Percentiles rank a stretch among this genome's conserved stretches.
Conservation (phyloP, 2,113 vertebrate genomes). For the Numenius arquata region DNA sequence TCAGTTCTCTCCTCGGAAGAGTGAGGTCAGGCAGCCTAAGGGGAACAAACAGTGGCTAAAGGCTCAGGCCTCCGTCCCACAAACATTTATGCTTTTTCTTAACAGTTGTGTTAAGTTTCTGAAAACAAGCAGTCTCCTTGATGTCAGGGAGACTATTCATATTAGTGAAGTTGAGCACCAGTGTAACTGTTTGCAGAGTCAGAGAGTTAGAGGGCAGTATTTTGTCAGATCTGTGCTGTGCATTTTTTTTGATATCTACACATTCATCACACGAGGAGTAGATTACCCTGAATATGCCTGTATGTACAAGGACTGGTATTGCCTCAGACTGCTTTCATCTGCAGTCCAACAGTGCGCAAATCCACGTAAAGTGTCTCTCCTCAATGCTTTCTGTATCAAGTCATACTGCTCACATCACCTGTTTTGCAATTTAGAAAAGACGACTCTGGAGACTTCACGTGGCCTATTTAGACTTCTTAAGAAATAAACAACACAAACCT, state of each 20-base stretch:
- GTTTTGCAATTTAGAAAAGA: not conserved
- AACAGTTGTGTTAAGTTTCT: not conserved
- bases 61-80: not conserved
- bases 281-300: not conserved
- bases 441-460: not conserved
- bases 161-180: not conserved
- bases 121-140: not conserved
- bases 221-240: slow-evolving; percentile 22
- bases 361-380: rapidly evolving
- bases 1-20: not conserved
- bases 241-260: not conserved
- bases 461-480: not conserved
- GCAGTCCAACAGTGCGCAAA: not conserved
- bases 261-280: not conserved
- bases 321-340: not conserved
- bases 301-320: not conserved
- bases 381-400: not conserved
- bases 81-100: not conserved
- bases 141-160: not conserved
- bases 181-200: not conserved
- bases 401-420: not conserved
- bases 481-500: not conserved
- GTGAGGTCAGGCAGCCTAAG: not conserved
- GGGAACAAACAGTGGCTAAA: not conserved
- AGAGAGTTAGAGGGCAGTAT: not conserved